Evolutionary conservation across 1,140 invertebrate genomes (phyloP), one percentile per base, ranked within the genome.

Genomic region (Rhopalosiphum padi): DNA sequence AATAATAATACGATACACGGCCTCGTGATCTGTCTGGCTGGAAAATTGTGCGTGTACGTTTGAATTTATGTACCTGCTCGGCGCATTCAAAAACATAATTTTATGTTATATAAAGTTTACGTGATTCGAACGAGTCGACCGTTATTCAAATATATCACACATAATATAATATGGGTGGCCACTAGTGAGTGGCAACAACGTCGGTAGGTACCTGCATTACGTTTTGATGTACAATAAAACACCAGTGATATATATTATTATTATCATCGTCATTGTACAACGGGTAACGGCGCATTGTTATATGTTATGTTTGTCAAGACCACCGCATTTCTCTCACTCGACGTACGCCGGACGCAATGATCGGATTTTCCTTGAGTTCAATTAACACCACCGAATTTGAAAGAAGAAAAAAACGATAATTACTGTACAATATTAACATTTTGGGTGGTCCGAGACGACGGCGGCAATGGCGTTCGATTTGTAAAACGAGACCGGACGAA

Each of bases 181-280:
- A 43, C 82, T 7, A 2, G 21, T 85, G 22, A 41, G 82, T 15
- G 15, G 30, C 15, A n/a, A 5, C 30, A 1, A n/a, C n/a, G 60
- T n/a, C 60, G 60, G 30, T 60, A 53, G 60, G 30, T 60, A 53
- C 60, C 60, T 85, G 2, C 23, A 41, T 85, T 23, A 85, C 83
- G 83, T 85, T 85, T 85, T 41, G 37, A 85, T 85, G 41, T 85
- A 77, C 60, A 85, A 85, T 85, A 85, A 85, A 85, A 85, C 41
- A 43, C 9, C 11, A 77, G 60, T 77, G 60, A 85, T 41, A 85
- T 41, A 41, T 82, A 82, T 37, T 85, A 85, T 85, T 85, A 85
- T 43, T 30, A 43, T 85, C 35, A 9, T 37, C 18, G 2, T 83
- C 35, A 23, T 82, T n/a, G 30, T 77, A n/a, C 15, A 77, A 77